Conservation (phyloP, 1,140 invertebrate genomes). For the Patella vulgata region DNA sequence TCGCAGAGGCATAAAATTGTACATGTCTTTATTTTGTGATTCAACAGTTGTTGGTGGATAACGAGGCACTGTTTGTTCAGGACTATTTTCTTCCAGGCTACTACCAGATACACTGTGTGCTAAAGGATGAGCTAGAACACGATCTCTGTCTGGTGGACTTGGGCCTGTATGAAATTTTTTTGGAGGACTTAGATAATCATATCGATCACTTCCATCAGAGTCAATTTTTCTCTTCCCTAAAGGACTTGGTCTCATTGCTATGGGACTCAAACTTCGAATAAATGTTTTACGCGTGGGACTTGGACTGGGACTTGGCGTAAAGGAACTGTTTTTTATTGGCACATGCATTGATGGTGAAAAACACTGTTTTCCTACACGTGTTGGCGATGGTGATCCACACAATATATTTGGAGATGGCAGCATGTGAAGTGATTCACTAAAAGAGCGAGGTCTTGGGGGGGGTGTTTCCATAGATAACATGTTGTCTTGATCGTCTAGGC, state of each 20-base stretch:
- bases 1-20: too few species aligned
- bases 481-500: conserved; percentile 40
- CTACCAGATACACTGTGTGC: conserved; percentile 40
- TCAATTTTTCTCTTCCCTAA: conserved; percentile 58
- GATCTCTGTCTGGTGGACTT: conserved; percentile 52
- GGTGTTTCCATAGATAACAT: conserved; percentile 70
- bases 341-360: conserved; percentile 74
- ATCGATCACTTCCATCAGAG: conserved; percentile 44
- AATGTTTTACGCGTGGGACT: conserved; percentile 61
- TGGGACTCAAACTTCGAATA: conserved; percentile 58
- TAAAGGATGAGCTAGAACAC: conserved; percentile 45
- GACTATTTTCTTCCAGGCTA: too few species aligned
- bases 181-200: conserved; percentile 58
- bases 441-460: conserved; percentile 51
- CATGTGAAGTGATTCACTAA: conserved; percentile 65
- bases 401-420: conserved; percentile 66
- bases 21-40: too few species aligned
- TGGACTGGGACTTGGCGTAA: conserved; percentile 77
- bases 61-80: too few species aligned
- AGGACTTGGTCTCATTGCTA: conserved; percentile 48
- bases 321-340: conserved; percentile 73
- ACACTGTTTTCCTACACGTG: conserved; percentile 70
- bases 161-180: conserved; percentile 56
- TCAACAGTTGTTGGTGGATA: too few species aligned
- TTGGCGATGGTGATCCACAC: conserved; percentile 77